Percentiles rank a stretch among this genome's conserved stretches.
phyloP scores from a whole-genome alignment of 2,797 vertebrate species.

The Setipinna tenuifilis region DNA sequence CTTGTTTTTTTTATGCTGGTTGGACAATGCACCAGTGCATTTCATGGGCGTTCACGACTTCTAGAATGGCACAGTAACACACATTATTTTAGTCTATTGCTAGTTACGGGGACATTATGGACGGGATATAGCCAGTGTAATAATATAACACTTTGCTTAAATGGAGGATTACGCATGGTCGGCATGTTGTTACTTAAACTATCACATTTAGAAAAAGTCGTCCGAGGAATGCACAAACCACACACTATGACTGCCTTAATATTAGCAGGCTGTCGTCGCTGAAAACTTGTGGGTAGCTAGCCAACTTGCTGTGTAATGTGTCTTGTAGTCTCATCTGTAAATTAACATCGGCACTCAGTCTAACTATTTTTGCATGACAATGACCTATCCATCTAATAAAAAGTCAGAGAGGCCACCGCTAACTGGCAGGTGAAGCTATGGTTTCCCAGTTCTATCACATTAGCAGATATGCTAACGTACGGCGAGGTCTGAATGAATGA shows the following conservation, averaged over 20 bases:
- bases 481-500: constrained; percentile 78
- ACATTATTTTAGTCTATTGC: not conserved
- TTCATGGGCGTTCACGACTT: not conserved
- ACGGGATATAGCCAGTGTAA: not conserved
- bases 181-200: not conserved
- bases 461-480: constrained; percentile 16
- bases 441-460: not conserved
- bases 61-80: not conserved
- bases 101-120: not conserved
- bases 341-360: not conserved
- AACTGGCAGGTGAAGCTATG: constrained; percentile 8
- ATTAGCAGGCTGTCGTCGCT: not conserved
- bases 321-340: not conserved
- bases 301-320: not conserved
- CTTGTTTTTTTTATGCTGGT: not conserved
- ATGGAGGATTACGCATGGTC: not conserved
- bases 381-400: not conserved
- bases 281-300: constrained; percentile 9
- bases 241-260: not conserved
- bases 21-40: not conserved
- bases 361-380: not conserved
- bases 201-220: not conserved
- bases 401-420: not conserved
- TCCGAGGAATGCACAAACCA: not conserved
- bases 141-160: not conserved